Percentiles rank a stretch among this genome's conserved stretches.
Evolutionary conservation across 2,888 invertebrate species (phyloP).

Genomic region (Hypsopygia costalis): DNA sequence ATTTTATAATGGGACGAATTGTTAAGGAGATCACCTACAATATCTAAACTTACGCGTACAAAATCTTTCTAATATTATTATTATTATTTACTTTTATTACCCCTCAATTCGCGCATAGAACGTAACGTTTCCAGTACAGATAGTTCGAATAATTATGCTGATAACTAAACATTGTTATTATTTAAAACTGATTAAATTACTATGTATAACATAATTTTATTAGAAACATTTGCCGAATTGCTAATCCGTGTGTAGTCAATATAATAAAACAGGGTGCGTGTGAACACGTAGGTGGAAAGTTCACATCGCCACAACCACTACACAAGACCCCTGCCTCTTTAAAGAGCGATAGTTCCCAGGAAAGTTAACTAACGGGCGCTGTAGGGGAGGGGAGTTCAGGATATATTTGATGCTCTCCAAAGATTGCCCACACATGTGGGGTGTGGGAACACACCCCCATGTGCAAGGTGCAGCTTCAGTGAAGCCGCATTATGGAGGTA

Average conservation of each 20-base stretch:
- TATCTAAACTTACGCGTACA: too few relatives aligned
- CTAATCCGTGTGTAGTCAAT: constrained; percentile 6
- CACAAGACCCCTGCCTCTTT: constrained; percentile 32
- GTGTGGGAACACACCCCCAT: constrained; percentile 50
- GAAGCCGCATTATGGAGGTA: constrained; percentile 32
- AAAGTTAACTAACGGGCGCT: constrained; percentile 23
- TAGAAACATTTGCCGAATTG: too few relatives aligned
- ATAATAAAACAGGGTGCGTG: constrained; percentile 38
- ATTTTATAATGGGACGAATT: too few relatives aligned
- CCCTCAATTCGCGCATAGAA: too few relatives aligned
- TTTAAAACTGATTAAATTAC: too few relatives aligned
- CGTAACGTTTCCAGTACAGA: too few relatives aligned
- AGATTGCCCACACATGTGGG: constrained; percentile 48
- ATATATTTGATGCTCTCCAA: constrained; percentile 31
- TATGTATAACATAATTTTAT: too few relatives aligned
- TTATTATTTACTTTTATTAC: too few relatives aligned
- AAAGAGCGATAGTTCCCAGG: constrained; percentile 23
- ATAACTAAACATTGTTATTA: too few relatives aligned
- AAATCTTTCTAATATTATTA: too few relatives aligned
- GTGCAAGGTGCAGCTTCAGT: constrained; percentile 45
- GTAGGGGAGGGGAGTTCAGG: constrained; percentile 29
- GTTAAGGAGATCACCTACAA: too few relatives aligned
- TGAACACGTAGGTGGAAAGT: constrained; percentile 51
- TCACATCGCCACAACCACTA: constrained; percentile 45
- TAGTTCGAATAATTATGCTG: too few relatives aligned